phyloP scores from a whole-genome alignment of 2,888 invertebrate genomes.

The Protophormia terraenovae region DNA sequence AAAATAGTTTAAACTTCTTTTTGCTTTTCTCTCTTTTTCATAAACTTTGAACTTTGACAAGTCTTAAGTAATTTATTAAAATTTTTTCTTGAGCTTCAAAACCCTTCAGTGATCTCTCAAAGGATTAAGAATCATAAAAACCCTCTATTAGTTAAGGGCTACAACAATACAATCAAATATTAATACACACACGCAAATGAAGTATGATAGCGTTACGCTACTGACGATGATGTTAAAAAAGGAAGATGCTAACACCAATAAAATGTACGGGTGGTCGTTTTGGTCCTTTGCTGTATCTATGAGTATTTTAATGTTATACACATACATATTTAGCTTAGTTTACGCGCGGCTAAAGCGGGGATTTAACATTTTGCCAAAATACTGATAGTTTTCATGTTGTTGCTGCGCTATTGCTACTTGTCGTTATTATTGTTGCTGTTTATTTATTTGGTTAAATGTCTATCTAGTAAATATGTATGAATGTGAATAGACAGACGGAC shows the following conservation, averaged over 20 bases:
- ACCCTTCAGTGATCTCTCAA: constrained; percentile 48
- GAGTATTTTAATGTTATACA: neutral
- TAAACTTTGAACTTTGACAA: neutral
- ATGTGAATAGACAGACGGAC: neutral
- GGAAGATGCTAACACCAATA: constrained; percentile 7
- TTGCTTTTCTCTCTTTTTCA: neutral
- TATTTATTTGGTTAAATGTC: constrained; percentile 67
- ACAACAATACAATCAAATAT: neutral
- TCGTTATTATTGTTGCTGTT: constrained; percentile 59
- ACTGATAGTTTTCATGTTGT: constrained; percentile 61
- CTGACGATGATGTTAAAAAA: neutral
- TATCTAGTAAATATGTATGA: no score
- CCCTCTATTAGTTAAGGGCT: constrained; percentile 52
- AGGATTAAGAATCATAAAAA: constrained; percentile 60
- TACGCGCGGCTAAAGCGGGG: constrained; percentile 50
- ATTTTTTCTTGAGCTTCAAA: constrained; percentile 14
- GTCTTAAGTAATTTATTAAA: constrained; percentile 25
- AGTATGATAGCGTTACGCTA: neutral
- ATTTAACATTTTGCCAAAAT: constrained; percentile 62
- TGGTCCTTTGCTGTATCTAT: neutral
- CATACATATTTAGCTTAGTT: constrained; percentile 36
- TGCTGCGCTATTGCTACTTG: constrained; percentile 6
- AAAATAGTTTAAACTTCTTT: no score
- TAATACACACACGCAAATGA: neutral
- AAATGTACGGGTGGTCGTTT: constrained; percentile 35